Base-by-base conservation (phyloP, 2,113 vertebrate species). In the Clarias magur region DNA sequence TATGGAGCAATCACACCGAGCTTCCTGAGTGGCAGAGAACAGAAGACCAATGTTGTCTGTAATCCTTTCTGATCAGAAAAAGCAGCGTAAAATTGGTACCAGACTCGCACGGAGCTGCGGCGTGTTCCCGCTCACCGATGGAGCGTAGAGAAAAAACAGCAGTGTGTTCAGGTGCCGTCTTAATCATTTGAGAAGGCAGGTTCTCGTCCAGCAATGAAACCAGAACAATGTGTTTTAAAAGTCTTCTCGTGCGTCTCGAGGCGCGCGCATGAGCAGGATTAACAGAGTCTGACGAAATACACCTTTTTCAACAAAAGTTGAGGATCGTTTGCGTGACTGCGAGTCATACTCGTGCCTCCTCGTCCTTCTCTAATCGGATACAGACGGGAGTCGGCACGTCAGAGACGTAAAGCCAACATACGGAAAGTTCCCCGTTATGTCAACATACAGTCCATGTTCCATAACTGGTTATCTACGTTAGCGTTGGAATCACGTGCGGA, bases 21-120 rank as follows among this genome's bases (percentile, higher is more conserved):
- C 34, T 83, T 81, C 38, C 67, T n/a, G 78, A 85, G 57, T 73
- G 83, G 56, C 7, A 48, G 25, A 54, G 65, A 84, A 53, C 75
- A 81, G 83, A 57, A 67, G 82, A 21, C 34, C 13, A 63, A 34
- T 8, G 79, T 15, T 62, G 63, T 12, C n/a, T 63, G 63, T 86
- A 73, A 86, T 89, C 38, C 85, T 16, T n/a, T 27, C 54, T 16
- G 54, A n/a, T 65, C 56, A 11, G 12, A 53, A 42, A 85, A 27
- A n/a, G n/a, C 8, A 67, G 75, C 68, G 38, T 85, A 56, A 25
- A 83, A 83, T 65, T 21, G 0, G 4, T 10, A 10, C 23, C 79
- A 34, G 89, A 59, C n/a, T 10, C 11, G 70, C 19, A 53, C n/a
- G 25, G 25, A 42, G 21, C 21, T 82, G 54, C 59, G 17, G n/a